A percentile compares a stretch with the other conserved stretches of the same genome.
These are phyloP conservation scores for Nestor notabilis DNA, from an alignment of 2,113 vertebrate genomes.

Conservation along the genomic window DNA sequence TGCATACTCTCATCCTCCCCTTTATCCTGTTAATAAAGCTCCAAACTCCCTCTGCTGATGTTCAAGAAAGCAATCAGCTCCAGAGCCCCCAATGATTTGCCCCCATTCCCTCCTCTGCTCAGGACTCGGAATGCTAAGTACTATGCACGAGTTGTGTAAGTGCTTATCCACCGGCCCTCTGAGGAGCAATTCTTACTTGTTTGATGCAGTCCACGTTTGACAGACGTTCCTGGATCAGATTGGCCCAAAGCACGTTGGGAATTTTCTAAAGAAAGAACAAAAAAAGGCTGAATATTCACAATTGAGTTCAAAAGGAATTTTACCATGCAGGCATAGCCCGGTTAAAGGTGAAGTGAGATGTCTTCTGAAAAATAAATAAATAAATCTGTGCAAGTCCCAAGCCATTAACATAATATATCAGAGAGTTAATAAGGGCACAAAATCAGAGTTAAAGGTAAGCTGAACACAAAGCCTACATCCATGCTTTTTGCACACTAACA, in stretches of 20 bases:
- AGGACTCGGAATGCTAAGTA: conserved; percentile 62
- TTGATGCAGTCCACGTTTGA: conserved; percentile 80
- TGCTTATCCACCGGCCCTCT: conserved; percentile 51
- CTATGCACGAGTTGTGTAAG: conserved; percentile 57
- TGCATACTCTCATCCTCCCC: conserved; percentile 78
- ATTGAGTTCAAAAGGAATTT: conserved; percentile 42
- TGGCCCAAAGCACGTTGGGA: conserved; percentile 74
- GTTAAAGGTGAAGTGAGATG: conserved; percentile 59
- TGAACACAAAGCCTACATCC: neutral
- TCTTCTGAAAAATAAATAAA: conserved; percentile 24
- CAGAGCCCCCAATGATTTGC: conserved; percentile 74
- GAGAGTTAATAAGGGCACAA: conserved; percentile 23
- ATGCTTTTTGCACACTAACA: neutral
- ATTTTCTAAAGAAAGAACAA: conserved; percentile 73
- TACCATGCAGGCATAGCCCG: neutral
- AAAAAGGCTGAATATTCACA: conserved; percentile 9
- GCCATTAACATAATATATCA: neutral
- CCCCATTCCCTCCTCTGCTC: conserved; percentile 63
- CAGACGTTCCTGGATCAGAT: conserved; percentile 81
- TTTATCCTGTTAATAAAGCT: conserved; percentile 55
- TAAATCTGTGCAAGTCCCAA: neutral
- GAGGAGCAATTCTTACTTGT: conserved; percentile 78
- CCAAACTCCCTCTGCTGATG: conserved; percentile 55
- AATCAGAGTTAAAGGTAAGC: neutral
- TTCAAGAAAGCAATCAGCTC: conserved; percentile 61